Conservation (phyloP, 92 coral and sea anemone species). For the Epizoanthus fatuus region DNA sequence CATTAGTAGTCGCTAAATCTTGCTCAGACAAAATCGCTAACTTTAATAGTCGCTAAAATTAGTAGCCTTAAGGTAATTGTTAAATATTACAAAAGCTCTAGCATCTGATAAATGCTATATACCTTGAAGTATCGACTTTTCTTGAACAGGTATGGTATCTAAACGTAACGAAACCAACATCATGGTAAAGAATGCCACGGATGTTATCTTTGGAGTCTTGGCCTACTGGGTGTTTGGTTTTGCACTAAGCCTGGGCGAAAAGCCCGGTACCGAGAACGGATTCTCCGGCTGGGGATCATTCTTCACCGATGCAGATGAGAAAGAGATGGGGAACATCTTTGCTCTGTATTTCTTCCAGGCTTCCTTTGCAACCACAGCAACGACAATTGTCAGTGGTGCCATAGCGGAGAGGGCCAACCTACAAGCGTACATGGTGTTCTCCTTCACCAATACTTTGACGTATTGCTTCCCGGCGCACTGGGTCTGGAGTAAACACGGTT, state of each 20-base stretch:
- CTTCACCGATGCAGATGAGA: slow-evolving; percentile 90
- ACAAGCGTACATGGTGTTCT: slow-evolving; percentile 85
- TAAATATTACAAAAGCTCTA: background rate
- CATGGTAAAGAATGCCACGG: slow-evolving; percentile 91
- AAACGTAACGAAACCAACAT: slow-evolving; percentile 90
- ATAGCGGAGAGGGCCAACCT: slow-evolving; percentile 89
- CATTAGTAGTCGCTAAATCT: too few species aligned
- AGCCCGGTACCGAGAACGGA: slow-evolving; percentile 52
- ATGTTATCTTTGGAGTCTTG: slow-evolving; percentile 90
- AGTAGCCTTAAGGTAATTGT: too few species aligned
- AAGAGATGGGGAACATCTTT: slow-evolving; percentile 86
- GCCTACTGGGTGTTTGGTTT: slow-evolving; percentile 95
- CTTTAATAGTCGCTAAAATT: too few species aligned
- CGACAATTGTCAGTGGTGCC: slow-evolving; percentile 90
- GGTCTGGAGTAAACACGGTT: slow-evolving; percentile 95
- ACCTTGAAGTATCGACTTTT: background rate
- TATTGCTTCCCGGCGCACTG: slow-evolving; percentile 94
- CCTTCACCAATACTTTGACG: slow-evolving; percentile 89
- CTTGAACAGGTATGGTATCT: slow-evolving; percentile 84
- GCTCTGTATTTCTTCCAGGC: slow-evolving; percentile 90
- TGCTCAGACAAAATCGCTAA: too few species aligned
- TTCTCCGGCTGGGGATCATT: slow-evolving; percentile 88
- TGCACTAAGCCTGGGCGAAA: slow-evolving; percentile 80
- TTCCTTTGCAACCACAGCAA: slow-evolving; percentile 91
- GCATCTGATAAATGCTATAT: too few species aligned